Conservation (phyloP, 2,797 vertebrate species). For the Columba guinea region DNA sequence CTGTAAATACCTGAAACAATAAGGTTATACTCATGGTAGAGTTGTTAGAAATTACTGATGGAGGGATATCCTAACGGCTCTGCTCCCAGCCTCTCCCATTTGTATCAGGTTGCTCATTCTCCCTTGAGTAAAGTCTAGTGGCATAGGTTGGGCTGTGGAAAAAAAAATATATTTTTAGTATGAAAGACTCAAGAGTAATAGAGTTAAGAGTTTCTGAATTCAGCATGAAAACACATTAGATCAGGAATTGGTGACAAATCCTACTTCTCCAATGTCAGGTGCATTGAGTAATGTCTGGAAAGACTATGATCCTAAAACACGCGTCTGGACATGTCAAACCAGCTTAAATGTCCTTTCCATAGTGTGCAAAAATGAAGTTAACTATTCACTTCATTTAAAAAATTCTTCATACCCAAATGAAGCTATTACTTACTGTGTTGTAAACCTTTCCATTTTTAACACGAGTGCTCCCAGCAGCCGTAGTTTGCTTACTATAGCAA, state of each 20-base stretch:
- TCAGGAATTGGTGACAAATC: constrained; percentile 48
- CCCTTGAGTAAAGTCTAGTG: neutral
- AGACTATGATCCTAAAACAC: constrained; percentile 10
- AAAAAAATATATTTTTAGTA: constrained; percentile 17
- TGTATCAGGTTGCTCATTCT: neutral
- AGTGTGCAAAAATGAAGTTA: constrained; percentile 12
- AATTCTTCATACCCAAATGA: neutral
- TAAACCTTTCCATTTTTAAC: neutral
- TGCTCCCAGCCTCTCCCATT: neutral
- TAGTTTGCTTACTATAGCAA: neutral
- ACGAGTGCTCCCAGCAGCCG: neutral
- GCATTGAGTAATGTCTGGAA: constrained; percentile 65
- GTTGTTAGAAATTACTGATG: neutral
- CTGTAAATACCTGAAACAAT: neutral
- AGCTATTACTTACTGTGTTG: neutral
- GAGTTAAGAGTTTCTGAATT: constrained; percentile 27
- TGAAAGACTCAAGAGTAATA: neutral
- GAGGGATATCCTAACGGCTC: neutral
- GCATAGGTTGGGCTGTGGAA: constrained; percentile 10
- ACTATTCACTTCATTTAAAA: neutral
- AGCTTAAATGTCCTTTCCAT: constrained; percentile 47
- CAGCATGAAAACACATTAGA: constrained; percentile 50
- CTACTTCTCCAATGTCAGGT: constrained; percentile 43
- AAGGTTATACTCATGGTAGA: neutral
- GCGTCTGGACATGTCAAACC: constrained; percentile 45